Base-by-base conservation (phyloP, 2,888 invertebrate genomes). In the Cephus runcator region DNA sequence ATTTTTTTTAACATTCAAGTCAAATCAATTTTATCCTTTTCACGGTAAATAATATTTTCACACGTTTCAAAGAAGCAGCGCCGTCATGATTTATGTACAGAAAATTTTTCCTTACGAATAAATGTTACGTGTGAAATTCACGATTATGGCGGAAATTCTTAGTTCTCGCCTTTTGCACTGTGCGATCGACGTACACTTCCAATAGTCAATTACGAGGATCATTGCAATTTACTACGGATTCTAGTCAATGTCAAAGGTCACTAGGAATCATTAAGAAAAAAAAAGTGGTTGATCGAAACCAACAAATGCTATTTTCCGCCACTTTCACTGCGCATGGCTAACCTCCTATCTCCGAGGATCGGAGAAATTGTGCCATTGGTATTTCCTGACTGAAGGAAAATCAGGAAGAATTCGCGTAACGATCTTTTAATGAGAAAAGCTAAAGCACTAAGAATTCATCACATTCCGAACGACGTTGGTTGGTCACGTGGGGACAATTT, bases 341-440 rank as follows among this genome's bases (percentile, higher is more conserved):
- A 56, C 40, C 15, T 56, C 23, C 40, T 23, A 56, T 23, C 40
- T 6, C 23, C 40, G 15, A 56, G 75, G 75, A 81, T 81, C 81
- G 80, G 81, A 76, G 40, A 36, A 35, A 35, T 81, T 77, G 79
- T 81, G 82, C 80, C 79, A 81, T 81, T 76, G 81, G 75, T 79
- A 83, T 83, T 83, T 83, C 82, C 79, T 81, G 40, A 23, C 40
- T 15, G 40, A 56, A 56, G 23, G 40, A 56, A 56, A 56, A 56
- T 23, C 40, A 23, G 40, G 40, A 56, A 56, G 40, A 56, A 56
- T 56, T 56, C 40, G 15, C 23, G 23, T 56, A 56, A 56, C 9
- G 23, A 40, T 23, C 23, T 23, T 56, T 56, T 56, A 23, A 56
- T 23, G 23, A 6, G 23, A 56, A 15, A 9, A 56, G 40, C 40